Conservation (phyloP, 2,797 vertebrate genomes). For the Enteromius anoplus region DNA sequence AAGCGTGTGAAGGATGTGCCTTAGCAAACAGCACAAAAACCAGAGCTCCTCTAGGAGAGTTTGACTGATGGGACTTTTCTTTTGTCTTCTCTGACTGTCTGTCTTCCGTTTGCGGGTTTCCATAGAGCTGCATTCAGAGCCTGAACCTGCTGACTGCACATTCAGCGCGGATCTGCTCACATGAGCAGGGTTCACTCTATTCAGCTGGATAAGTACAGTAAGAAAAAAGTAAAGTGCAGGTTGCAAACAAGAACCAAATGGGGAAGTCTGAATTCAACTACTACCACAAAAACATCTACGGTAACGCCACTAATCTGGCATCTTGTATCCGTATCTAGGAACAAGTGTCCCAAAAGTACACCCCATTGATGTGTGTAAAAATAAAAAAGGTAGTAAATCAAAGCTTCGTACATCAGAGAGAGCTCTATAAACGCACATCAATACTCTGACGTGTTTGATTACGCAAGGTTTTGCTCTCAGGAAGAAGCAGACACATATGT, state of each 20-base stretch:
- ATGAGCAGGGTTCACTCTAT: conserved; percentile 6
- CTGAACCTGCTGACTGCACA: conserved; percentile 55
- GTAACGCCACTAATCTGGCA: not conserved
- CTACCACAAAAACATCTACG: not conserved
- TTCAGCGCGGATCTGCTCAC: conserved; percentile 40
- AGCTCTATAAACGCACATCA: not conserved
- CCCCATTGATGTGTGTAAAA: not conserved
- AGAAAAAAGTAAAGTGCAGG: not conserved
- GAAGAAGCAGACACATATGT: not conserved
- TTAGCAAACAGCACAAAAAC: not conserved
- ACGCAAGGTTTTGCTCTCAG: no score
- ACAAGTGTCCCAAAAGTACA: not conserved
- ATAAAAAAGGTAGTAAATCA: not conserved
- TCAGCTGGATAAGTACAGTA: conserved; percentile 1
- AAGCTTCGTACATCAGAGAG: not conserved
- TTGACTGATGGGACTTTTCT: conserved; percentile 12
- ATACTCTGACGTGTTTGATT: no score
- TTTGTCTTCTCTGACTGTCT: conserved; percentile 14
- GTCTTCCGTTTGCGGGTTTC: conserved; percentile 31
- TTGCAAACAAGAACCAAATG: conserved; percentile 8
- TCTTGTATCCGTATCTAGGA: not conserved
- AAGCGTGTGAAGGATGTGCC: not conserved
- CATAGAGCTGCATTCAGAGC: conserved; percentile 48
- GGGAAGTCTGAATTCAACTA: not conserved
- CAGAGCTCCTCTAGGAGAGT: conserved; percentile 22